phyloP scores from a whole-genome alignment of 2,113 vertebrate genomes.

The Poecile atricapillus region DNA sequence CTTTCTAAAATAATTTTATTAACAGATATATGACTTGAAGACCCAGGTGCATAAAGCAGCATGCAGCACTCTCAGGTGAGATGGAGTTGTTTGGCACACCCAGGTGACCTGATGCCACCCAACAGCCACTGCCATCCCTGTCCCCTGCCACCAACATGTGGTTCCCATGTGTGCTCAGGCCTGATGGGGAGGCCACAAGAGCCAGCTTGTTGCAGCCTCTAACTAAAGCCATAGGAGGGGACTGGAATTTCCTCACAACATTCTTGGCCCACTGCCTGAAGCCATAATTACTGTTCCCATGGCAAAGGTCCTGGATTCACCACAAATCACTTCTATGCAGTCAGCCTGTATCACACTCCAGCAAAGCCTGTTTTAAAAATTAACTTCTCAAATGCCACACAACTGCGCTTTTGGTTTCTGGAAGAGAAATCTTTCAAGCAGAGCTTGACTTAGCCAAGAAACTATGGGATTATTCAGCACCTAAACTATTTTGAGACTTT shows the following conservation, averaged over 20 bases:
- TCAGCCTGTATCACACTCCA: constrained; percentile 12
- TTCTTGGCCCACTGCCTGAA: constrained; percentile 57
- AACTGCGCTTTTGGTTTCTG: not conserved
- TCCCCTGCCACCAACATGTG: not conserved
- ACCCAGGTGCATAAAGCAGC: not conserved
- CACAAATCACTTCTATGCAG: constrained; percentile 57
- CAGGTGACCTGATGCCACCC: accelerated
- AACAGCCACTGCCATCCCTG: not conserved
- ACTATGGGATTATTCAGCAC: not conserved
- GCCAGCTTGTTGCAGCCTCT: constrained; percentile 35
- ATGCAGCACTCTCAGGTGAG: not conserved
- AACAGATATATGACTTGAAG: not conserved
- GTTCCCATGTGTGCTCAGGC: not conserved
- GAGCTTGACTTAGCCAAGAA: not conserved
- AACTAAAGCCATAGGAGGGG: constrained; percentile 31
- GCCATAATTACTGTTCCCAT: constrained; percentile 65
- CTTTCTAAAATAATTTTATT: not conserved
- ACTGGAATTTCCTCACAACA: constrained; percentile 56
- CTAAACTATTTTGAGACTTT: not conserved
- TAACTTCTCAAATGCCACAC: constrained; percentile 38
- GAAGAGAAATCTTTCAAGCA: not conserved
- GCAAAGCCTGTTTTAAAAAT: constrained; percentile 43
- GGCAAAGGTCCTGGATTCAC: constrained; percentile 57
- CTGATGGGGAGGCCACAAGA: constrained; percentile 7
- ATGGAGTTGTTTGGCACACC: not conserved